phyloP scores from a whole-genome alignment of 2,113 vertebrate genomes.

The Andinoacara biseriatus region DNA sequence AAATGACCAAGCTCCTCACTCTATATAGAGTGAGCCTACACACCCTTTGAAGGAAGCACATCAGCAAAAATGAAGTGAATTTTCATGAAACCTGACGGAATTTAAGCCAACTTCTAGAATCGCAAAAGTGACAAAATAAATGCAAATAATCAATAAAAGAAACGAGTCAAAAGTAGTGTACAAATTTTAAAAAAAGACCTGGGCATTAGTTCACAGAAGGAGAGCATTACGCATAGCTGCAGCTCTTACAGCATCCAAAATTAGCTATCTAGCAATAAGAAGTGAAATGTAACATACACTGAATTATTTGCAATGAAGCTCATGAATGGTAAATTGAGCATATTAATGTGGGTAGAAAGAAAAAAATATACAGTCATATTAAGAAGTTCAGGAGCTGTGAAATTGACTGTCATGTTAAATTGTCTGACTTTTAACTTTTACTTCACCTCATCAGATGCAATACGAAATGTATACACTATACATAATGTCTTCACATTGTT shows the following conservation, averaged over 20 bases:
- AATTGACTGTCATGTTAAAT: not conserved
- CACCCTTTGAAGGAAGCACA: too few species aligned
- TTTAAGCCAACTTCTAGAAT: too few species aligned
- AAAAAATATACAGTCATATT: not conserved
- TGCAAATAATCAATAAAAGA: too few species aligned
- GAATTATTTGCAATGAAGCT: not conserved
- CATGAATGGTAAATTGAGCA: not conserved
- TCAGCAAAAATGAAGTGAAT: too few species aligned
- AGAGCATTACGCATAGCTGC: not conserved
- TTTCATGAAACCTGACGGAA: too few species aligned
- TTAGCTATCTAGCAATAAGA: slow-evolving; percentile 1
- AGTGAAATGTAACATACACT: not conserved
- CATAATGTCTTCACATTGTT: not conserved
- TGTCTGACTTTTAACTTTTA: not conserved
- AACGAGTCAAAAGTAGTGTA: too few species aligned
- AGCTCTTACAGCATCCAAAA: not conserved
- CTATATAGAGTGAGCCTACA: too few species aligned
- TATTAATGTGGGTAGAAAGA: not conserved
- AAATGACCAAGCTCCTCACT: too few species aligned
- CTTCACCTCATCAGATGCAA: not conserved
- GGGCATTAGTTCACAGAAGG: not conserved
- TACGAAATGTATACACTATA: not conserved
- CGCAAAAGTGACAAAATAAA: too few species aligned
- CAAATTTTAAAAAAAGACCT: too few species aligned
- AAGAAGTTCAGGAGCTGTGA: not conserved